Evolutionary conservation across 2,888 invertebrate species (phyloP).

Genomic region (Limnephilus rhombicus): DNA sequence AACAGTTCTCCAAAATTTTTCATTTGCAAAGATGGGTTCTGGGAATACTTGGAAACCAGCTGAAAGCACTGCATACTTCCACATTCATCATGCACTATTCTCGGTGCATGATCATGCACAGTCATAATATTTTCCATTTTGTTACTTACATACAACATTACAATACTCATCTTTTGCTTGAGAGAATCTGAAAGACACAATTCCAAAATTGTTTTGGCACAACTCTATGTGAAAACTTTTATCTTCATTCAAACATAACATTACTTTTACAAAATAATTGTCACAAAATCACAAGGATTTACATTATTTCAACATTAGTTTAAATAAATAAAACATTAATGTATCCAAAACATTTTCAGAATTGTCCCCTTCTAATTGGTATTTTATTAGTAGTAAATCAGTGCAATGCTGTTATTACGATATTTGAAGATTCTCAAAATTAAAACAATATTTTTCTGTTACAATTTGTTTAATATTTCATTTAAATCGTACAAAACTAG

Average conservation of each 20-base stretch:
- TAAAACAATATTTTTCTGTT: conserved; percentile 46
- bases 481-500: conserved; percentile 44
- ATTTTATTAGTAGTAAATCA: conserved; percentile 6
- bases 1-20: too few species aligned
- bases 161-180: not conserved
- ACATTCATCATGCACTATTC: not conserved
- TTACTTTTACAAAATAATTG: not conserved
- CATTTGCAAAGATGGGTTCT: too few species aligned
- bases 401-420: conserved; percentile 22
- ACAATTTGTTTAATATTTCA: conserved; percentile 42
- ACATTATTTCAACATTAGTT: not conserved
- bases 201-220: conserved; percentile 52
- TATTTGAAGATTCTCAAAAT: conserved; percentile 5
- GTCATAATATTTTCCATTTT: not conserved
- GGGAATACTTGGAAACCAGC: too few species aligned
- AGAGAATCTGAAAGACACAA: conserved; percentile 13
- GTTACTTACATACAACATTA: not conserved
- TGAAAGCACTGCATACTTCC: not conserved
- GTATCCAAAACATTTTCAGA: conserved; percentile 62
- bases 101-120: not conserved
- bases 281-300: not conserved
- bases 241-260: not conserved
- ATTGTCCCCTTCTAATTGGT: conserved; percentile 41
- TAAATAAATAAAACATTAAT: not conserved
- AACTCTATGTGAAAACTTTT: not conserved